phyloP scores from a whole-genome alignment of 2,113 vertebrate species.

The Forbesichthys agassizii region DNA sequence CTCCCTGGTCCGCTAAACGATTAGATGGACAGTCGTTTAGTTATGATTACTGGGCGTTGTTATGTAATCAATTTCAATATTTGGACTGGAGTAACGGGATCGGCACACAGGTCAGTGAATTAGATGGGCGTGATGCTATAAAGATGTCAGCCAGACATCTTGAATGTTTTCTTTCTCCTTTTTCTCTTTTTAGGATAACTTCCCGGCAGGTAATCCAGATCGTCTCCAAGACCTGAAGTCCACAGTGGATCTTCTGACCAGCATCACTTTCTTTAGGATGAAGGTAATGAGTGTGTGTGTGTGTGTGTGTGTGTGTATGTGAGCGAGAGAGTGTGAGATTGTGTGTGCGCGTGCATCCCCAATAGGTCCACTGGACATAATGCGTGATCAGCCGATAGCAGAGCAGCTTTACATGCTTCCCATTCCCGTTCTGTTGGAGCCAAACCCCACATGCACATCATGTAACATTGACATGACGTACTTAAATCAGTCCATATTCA shows the following conservation, averaged over 20 bases:
- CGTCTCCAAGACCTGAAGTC: slow-evolving; percentile 95
- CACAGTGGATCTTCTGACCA: slow-evolving; percentile 95
- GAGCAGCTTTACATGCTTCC: too few species aligned
- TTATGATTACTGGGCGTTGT: slow-evolving; percentile 60
- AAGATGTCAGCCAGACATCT: slow-evolving; percentile 20
- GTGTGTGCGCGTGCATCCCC: slow-evolving; percentile 2
- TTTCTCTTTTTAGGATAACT: slow-evolving; percentile 85
- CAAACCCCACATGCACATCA: too few species aligned
- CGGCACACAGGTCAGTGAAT: not conserved
- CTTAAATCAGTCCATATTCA: too few species aligned
- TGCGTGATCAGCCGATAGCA: too few species aligned
- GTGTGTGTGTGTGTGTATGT: slow-evolving; percentile 8
- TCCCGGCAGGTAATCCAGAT: slow-evolving; percentile 92
- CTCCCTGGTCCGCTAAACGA: slow-evolving; percentile 64
- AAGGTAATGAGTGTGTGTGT: slow-evolving; percentile 79
- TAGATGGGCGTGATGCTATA: not conserved
- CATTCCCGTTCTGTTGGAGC: too few species aligned
- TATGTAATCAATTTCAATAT: slow-evolving; percentile 59
- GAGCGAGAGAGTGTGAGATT: slow-evolving; percentile 1
- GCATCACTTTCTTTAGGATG: slow-evolving; percentile 98
- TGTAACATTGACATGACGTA: too few species aligned
- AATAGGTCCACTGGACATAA: too few species aligned
- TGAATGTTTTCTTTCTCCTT: slow-evolving; percentile 16
- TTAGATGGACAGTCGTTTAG: slow-evolving; percentile 62
- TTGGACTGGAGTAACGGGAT: slow-evolving; percentile 34